These are phyloP conservation scores for Liposcelis brunnea DNA, from an alignment of 2,888 invertebrate genomes.

Conservation along the genomic window DNA sequence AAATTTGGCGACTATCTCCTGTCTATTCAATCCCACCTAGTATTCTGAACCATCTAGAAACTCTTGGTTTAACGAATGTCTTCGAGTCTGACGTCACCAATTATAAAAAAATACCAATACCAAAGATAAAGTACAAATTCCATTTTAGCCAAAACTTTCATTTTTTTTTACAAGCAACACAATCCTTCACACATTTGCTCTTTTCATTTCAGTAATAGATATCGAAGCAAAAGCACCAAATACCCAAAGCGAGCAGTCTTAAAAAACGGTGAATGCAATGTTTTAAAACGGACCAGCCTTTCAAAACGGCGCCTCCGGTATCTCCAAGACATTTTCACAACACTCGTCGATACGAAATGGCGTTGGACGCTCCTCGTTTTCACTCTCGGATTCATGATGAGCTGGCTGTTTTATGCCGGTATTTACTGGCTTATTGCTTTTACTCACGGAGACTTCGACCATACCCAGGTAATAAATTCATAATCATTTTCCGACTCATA, in stretches of 20 bases:
- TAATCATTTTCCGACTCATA: no score
- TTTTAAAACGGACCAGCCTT: constrained; percentile 75
- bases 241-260: constrained; percentile 63
- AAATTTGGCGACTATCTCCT: no score
- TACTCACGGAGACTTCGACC: constrained; percentile 72
- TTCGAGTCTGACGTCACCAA: no score
- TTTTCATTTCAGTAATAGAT: background rate
- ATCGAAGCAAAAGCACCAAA: background rate
- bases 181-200: no score
- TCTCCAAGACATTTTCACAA: constrained; percentile 65
- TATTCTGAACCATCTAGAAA: no score
- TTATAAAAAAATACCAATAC: no score
- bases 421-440: constrained; percentile 85
- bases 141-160: no score
- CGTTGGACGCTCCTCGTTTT: constrained; percentile 80
- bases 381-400: constrained; percentile 61
- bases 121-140: no score
- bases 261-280: constrained; percentile 94
- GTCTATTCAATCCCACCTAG: no score
- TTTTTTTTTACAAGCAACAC: no score
- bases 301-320: constrained; percentile 61
- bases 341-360: constrained; percentile 84
- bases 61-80: no score
- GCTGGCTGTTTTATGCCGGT: constrained; percentile 77
- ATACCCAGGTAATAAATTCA: constrained; percentile 36